Evolutionary conservation across 2,888 invertebrate species (phyloP).

Genomic region (Drepana falcataria): DNA sequence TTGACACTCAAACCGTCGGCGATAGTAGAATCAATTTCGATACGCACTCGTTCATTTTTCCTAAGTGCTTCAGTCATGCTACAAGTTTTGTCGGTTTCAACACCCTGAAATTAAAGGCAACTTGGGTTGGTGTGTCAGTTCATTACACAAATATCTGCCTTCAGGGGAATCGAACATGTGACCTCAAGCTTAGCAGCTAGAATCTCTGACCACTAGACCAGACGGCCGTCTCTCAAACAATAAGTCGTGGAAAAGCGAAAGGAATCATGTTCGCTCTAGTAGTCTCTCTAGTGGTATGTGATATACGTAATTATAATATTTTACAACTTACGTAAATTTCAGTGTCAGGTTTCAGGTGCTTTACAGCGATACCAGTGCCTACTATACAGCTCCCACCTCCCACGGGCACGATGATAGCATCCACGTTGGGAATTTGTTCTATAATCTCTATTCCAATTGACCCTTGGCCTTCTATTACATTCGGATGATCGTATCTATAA

Average conservation of each 20-base stretch:
- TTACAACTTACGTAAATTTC: conserved; percentile 87
- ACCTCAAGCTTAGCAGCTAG: too few species aligned
- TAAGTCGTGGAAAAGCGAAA: too few species aligned
- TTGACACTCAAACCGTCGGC: conserved; percentile 86
- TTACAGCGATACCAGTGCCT: conserved; percentile 91
- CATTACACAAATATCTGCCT: too few species aligned
- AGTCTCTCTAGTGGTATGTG: too few species aligned
- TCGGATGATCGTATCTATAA: conserved; percentile 91
- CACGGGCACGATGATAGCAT: conserved; percentile 93
- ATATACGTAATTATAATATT: too few species aligned
- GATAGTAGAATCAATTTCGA: conserved; percentile 83
- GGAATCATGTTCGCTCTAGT: too few species aligned
- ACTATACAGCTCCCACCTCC: conserved; percentile 96
- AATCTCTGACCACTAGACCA: too few species aligned
- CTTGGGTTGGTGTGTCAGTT: background rate
- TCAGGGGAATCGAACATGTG: too few species aligned
- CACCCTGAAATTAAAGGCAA: conserved; percentile 37
- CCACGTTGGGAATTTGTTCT: conserved; percentile 90
- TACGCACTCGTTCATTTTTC: conserved; percentile 84
- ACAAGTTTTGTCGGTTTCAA: conserved; percentile 60
- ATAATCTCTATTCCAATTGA: conserved; percentile 95
- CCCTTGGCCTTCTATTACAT: conserved; percentile 96
- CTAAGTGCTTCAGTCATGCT: conserved; percentile 69
- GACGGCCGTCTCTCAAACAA: too few species aligned
- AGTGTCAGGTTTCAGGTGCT: conserved; percentile 88